phyloP scores from a whole-genome alignment of 2,888 invertebrate species.

The Yponomeuta malinellus region DNA sequence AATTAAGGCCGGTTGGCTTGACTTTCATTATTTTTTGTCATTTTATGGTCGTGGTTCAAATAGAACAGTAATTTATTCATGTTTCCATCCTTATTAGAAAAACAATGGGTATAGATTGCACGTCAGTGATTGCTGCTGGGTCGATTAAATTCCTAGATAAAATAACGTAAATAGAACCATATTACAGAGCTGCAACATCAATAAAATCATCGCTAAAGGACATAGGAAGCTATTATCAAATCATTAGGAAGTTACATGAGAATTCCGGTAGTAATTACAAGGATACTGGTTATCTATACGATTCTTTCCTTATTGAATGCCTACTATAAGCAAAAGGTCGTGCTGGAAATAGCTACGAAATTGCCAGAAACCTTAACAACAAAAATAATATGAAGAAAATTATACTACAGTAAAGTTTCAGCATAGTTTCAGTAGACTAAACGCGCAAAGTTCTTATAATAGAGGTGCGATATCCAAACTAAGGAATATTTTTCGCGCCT shows the following conservation, averaged over 20 bases:
- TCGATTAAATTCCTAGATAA: background rate
- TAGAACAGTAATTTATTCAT: background rate
- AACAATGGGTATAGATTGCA: background rate
- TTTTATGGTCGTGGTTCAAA: background rate
- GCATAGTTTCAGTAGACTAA: slow-evolving; percentile 1
- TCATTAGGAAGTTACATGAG: slow-evolving; percentile 59
- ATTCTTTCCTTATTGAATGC: background rate
- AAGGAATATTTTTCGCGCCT: slow-evolving; percentile 5
- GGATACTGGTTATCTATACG: slow-evolving; percentile 26
- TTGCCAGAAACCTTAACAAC: background rate
- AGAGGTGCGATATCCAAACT: slow-evolving; percentile 18
- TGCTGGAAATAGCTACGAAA: background rate
- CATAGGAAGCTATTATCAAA: slow-evolving; percentile 70
- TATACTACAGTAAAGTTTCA: background rate
- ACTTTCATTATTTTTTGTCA: background rate
- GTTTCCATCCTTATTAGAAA: background rate
- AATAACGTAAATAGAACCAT: background rate
- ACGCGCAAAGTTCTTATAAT: slow-evolving; percentile 3
- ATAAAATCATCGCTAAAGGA: slow-evolving; percentile 34
- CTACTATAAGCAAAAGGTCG: background rate
- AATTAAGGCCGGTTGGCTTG: slow-evolving; percentile 19
- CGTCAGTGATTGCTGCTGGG: background rate
- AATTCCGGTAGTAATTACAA: slow-evolving; percentile 33
- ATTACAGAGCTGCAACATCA: background rate
- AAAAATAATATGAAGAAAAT: background rate